Evolutionary conservation across 2,888 invertebrate species (phyloP), one percentile per base, ranked within the genome.

Genomic region (Nemapogon koenigi): DNA sequence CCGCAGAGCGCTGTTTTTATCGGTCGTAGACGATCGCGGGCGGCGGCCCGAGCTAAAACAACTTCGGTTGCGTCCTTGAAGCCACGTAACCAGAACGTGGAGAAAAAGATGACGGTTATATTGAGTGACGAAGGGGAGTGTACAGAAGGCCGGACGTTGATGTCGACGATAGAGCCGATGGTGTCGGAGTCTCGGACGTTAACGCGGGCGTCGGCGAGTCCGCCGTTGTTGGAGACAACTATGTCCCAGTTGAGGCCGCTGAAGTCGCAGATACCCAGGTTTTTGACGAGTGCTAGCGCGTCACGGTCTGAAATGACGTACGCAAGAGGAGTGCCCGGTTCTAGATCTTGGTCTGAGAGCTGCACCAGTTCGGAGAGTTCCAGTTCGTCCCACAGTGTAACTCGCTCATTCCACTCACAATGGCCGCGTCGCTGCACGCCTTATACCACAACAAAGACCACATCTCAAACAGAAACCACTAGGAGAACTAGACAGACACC

Each of bases 21-120:
- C 39, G 55, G 43, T 35, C 50, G 43, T 4, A n/a, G 22, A 1
- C 53, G 46, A 29, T n/a, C n/a, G n/a, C 47, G 41, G 10, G 31
- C 47, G 1, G 38, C 42, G 13, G 45, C 55, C 0, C 59, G 50
- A 47, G 48, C 52, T 2, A 63, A 55, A 49, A 47, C 56, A 6
- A 48, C 58, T 7, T 65, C 66, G 2, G 37, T 54, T 2, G 56
- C 55, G 2, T 61, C 67, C 2, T 33, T 58, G 15, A 52, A 43
- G 35, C 63, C 62, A 0, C 65, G 67, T 44, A 68, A 75, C 40
- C 71, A 72, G 26, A 68, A 72, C 35, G 55, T 55, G 1, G 72
- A 75, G 44, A 68, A 66, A 41, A 18, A 62, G 3, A 71, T 75
- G 71, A 51, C 57, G 1, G 56, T 71, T 4, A 59, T 65, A 32